Evolutionary conservation across 2,113 vertebrate species (phyloP), one percentile per base, ranked within the genome.

Genomic region (Lepisosteus osseus): DNA sequence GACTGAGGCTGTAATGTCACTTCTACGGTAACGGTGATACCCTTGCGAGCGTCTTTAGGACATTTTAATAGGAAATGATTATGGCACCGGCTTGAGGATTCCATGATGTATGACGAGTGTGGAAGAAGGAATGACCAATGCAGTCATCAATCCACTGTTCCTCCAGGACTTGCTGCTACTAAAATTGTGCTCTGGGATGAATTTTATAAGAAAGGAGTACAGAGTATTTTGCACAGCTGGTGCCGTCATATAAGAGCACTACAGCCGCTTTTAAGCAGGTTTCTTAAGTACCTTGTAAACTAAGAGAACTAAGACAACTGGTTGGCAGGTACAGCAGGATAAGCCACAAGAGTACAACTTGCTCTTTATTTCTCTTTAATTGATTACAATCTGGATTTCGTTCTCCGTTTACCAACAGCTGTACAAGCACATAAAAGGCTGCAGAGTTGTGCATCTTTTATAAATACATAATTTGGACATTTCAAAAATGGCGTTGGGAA

Each of bases 181-280:
- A 2, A 29, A 29, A 29, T 80, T 81, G 78, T 61, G 78, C 67
- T 74, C 63, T 56, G 29, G 63, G 68, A 57, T 14, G 63, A 76
- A 51, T 74, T 62, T 62, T 71, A 15, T 71, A 47, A n/a, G 45
- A 54, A 47, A 4, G 54, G 45, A 63, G 15, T 5, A 29, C 3
- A 63, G 17, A 6, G 8, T 8, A 40, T 40, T 63, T 9, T 9
- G 0, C 29, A n/a, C 3, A 29, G 29, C 29, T 29, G 29, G 29
- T 1, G 1, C 29, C 29, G 29, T 29, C 29, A 29, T 29, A 29
- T 29, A 29, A 29, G 29, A 29, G 29, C 29, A 29, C 29, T 29
- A 1, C 29, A 29, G 29, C 29, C 0, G 29, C 29, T 29, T 29
- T 29, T 43, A 65, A 65, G 8, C 8, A 11, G 13, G 57, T 65